Evolutionary conservation across 2,113 vertebrate genomes (phyloP).

Genomic region (Ochotona princeps): DNA sequence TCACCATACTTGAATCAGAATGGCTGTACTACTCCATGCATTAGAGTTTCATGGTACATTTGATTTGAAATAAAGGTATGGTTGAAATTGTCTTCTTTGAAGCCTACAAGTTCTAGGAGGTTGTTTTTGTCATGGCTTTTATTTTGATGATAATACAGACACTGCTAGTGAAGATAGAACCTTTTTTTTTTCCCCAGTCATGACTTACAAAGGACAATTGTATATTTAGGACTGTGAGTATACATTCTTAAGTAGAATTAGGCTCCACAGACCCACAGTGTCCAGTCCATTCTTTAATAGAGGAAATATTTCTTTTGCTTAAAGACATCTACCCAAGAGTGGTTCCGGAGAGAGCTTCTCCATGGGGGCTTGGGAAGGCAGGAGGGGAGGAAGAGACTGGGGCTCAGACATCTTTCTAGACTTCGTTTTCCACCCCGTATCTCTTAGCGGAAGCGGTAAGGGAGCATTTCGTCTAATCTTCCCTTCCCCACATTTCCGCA

Average conservation of each 20-base stretch:
- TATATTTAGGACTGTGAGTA: conserved; percentile 26
- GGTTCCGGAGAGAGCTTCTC: conserved; percentile 11
- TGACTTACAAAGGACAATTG: conserved; percentile 28
- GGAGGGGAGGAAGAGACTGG: neutral
- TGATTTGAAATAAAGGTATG: conserved; percentile 35
- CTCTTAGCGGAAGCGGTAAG: neutral
- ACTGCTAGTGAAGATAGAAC: conserved; percentile 8
- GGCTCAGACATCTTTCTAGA: neutral
- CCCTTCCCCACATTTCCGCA: neutral
- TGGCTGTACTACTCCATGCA: neutral
- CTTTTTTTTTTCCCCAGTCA: neutral
- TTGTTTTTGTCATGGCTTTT: conserved; percentile 33
- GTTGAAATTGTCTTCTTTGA: neutral
- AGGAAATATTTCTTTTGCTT: conserved; percentile 44
- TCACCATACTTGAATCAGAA: neutral
- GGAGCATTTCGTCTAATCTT: neutral
- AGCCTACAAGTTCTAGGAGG: neutral
- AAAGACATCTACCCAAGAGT: neutral
- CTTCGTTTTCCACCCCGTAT: neutral
- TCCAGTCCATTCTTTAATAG: neutral
- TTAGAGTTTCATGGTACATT: neutral
- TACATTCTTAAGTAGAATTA: conserved; percentile 17
- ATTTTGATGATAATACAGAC: conserved; percentile 48
- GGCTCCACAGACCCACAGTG: neutral
- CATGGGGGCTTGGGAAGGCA: neutral